phyloP scores from a whole-genome alignment of 2,797 vertebrate genomes.

The Prunella strophiata region DNA sequence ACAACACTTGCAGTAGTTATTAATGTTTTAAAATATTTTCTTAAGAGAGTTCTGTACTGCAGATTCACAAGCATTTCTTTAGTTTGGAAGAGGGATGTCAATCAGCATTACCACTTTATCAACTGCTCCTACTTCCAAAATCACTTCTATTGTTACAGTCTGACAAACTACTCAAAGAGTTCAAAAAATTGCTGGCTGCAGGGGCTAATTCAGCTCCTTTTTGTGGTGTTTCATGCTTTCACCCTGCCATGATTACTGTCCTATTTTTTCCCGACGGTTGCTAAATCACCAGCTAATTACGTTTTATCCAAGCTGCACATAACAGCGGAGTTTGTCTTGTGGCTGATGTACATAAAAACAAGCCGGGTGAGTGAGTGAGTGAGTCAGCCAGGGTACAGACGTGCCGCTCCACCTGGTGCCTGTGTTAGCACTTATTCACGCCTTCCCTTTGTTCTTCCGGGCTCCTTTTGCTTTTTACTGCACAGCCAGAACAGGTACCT shows the following conservation, averaged over 20 bases:
- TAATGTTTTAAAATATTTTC: neutral
- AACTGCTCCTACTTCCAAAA: constrained; percentile 66
- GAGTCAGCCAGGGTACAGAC: neutral
- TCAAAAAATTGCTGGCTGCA: constrained; percentile 56
- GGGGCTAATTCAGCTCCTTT: constrained; percentile 60
- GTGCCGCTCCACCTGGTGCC: constrained; percentile 1
- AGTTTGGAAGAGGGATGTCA: constrained; percentile 44
- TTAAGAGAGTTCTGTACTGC: neutral
- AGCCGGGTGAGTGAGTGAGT: neutral
- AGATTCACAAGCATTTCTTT: constrained; percentile 1
- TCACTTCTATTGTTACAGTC: constrained; percentile 68
- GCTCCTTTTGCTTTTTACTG: constrained; percentile 24
- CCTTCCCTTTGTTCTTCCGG: constrained; percentile 30
- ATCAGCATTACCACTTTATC: constrained; percentile 48
- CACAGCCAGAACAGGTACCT: constrained; percentile 12
- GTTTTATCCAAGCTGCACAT: constrained; percentile 46
- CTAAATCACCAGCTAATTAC: constrained; percentile 72
- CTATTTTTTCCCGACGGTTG: neutral
- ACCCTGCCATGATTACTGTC: constrained; percentile 44
- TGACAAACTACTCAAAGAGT: constrained; percentile 62
- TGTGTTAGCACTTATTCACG: neutral
- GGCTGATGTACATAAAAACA: constrained; percentile 60
- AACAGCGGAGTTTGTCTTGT: constrained; percentile 1
- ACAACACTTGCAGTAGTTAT: neutral
- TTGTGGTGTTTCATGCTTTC: constrained; percentile 29